Base-by-base conservation (phyloP, 2,113 vertebrate genomes). In the Ovibos moschatus region DNA sequence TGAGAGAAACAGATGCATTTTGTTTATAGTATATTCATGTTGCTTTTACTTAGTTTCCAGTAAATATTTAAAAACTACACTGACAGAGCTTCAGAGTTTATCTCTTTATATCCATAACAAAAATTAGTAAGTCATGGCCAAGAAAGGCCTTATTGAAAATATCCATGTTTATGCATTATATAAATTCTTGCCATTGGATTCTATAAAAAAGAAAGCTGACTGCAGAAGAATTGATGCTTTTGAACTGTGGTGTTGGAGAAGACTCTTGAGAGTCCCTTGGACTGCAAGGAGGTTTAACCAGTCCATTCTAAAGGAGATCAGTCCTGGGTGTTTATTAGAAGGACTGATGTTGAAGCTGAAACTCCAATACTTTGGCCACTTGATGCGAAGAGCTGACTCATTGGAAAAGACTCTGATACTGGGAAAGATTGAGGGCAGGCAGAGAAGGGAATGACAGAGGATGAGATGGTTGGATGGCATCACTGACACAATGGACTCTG, bases 401-500 rank as follows among this genome's bases (percentile, higher is more conserved):
- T 15, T 62, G 28, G 58, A 62, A 30, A 62, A 62, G 13, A 62
- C 13, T 0, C 12, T 62, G 28, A 62, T 62, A 6, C 13, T 62
- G 58, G 13, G 28, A 7, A 14, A 7, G 28, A 62, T 30, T 62
- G 58, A 6, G 28, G 28, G 5, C 13, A 7, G 28, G 13, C 0
- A 1, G 28, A 62, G 13, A 62, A 62, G 28, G 58, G 58, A 3
- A 62, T 1, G 13, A 62, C 58, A 62, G 58, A 62, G 13, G 13
- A 30, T 62, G 58, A 30, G 28, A 62, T 62, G 58, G 28, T 7
- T 62, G 58, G 58, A 62, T 62, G 28, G 58, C 28, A 62, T 30
- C 28, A 62, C 58, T 0, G 0, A 62, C 28, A 3, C 13, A 15
- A 62, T 30, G 28, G 6, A 30, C 13, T 30, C 25, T 30, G 13